Base-by-base conservation (phyloP, 2,797 vertebrate genomes). In the Acanthis flammea region DNA sequence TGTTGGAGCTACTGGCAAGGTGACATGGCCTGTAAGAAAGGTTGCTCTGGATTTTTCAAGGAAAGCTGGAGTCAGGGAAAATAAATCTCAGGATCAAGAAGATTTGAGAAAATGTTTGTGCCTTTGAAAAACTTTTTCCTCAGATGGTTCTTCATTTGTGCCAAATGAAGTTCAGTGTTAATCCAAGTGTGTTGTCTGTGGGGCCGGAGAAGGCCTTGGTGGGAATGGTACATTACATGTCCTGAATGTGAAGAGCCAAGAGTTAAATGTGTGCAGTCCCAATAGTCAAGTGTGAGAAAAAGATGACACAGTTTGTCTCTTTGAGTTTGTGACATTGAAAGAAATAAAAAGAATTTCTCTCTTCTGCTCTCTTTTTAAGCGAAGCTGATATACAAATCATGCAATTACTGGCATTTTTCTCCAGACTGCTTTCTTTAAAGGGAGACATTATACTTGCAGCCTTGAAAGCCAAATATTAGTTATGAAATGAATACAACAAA, bases 401-500 rank as follows among this genome's bases (percentile, higher is more conserved):
- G 14, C 21, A 79, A 35, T 76, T 79, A 53, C 19, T 61, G 28
- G 1, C 2, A 61, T 63, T 48, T n/a, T n/a, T 16, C 10, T 35
- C 31, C 9, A 41, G 39, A 86, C 33, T 60, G 27, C 8, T 30
- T 61, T 8, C 53, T 24, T 92, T 89, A 65, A 87, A 85, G n/a
- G 15, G 19, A 93, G n/a, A 42, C n/a, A n/a, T 77, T 71, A 23
- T 67, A 68, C 51, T 68, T 61, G n/a, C 42, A 71, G 50, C 33
- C 89, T 82, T 82, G 63, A 70, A 90, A 92, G 45, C 14, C 50
- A 92, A 88, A 83, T 85, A 86, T 25, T 77, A 83, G 57, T 88
- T 79, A 83, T 57, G 35, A 88, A 90, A 89, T 65, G 9, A 94
- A 91, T 63, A 51, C 45, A 91, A 80, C 61, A 90, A 94, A 92